phyloP scores from a whole-genome alignment of 2,797 vertebrate genomes.

The Pteropus rufus region DNA sequence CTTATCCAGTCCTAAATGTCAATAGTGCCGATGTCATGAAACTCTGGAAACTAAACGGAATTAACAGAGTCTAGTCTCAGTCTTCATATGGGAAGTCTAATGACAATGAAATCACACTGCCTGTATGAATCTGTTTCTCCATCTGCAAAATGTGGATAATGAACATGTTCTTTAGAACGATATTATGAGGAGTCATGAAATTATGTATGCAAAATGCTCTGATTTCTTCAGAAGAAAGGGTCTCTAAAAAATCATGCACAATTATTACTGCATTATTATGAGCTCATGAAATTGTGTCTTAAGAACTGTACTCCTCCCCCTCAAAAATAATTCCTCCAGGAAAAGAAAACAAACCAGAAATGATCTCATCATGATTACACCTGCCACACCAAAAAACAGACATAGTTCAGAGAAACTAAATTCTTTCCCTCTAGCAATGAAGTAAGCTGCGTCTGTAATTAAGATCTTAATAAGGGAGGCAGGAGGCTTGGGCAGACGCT shows the following conservation, averaged over 20 bases:
- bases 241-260: slow-evolving; percentile 36
- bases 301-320: slow-evolving; percentile 28
- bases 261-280: background rate
- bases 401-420: slow-evolving; percentile 80
- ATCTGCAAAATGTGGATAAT: background rate
- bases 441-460: slow-evolving; percentile 77
- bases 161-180: background rate
- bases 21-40: background rate
- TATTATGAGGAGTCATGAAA: background rate
- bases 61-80: background rate
- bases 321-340: slow-evolving; percentile 41
- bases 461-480: slow-evolving; percentile 81
- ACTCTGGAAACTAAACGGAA: background rate
- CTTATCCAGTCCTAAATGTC: background rate
- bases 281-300: slow-evolving; percentile 55
- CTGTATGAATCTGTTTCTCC: background rate
- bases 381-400: slow-evolving; percentile 82
- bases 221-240: slow-evolving; percentile 32
- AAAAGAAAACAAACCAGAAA: slow-evolving; percentile 80
- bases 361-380: slow-evolving; percentile 84
- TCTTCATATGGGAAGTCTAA: background rate
- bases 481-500: slow-evolving; percentile 65
- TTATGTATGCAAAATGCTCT: background rate
- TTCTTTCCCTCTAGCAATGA: slow-evolving; percentile 80
- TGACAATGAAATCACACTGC: background rate